Percentiles rank a stretch among this genome's conserved stretches.
Conservation (phyloP, 2,888 invertebrate species). For the Palloptera scutellata region DNA sequence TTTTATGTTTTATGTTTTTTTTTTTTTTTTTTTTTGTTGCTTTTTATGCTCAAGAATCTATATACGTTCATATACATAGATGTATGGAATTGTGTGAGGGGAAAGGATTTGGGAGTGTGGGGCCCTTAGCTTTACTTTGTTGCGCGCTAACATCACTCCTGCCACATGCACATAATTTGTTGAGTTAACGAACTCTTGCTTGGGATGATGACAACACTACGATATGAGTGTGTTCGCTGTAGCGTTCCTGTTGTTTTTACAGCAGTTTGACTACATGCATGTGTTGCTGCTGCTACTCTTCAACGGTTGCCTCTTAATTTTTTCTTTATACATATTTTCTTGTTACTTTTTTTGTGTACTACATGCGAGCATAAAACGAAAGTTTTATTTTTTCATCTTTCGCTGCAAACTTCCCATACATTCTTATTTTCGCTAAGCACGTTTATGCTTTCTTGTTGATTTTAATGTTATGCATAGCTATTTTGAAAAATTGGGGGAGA, state of each 20-base stretch:
- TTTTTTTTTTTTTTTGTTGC: slow-evolving; percentile 34
- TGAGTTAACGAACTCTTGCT: slow-evolving; percentile 55
- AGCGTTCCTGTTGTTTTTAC: neutral
- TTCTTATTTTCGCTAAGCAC: slow-evolving; percentile 29
- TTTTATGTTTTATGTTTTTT: too few relatives aligned
- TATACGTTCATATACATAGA: too few relatives aligned
- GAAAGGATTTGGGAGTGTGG: slow-evolving; percentile 10
- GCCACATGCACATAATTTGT: slow-evolving; percentile 34
- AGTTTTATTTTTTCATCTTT: slow-evolving; percentile 11
- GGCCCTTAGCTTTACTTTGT: slow-evolving; percentile 28
- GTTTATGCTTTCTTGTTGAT: slow-evolving; percentile 30
- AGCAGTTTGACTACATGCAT: slow-evolving; percentile 10
- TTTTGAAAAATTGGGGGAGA: slow-evolving; percentile 57
- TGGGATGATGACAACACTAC: neutral
- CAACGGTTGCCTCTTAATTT: too few relatives aligned
- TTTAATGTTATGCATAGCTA: slow-evolving; percentile 37
- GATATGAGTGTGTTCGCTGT: too few relatives aligned
- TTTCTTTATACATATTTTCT: slow-evolving; percentile 16
- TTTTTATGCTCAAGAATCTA: too few relatives aligned
- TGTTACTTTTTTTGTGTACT: slow-evolving; percentile 13
- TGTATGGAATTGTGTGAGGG: too few relatives aligned
- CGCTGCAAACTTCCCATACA: slow-evolving; percentile 19
- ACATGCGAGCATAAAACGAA: neutral
- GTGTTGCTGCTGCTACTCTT: slow-evolving; percentile 5
- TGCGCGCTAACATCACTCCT: slow-evolving; percentile 30